These are phyloP conservation scores for Hybos culiciformis DNA, from an alignment of 2,888 invertebrate species.

Conservation along the genomic window DNA sequence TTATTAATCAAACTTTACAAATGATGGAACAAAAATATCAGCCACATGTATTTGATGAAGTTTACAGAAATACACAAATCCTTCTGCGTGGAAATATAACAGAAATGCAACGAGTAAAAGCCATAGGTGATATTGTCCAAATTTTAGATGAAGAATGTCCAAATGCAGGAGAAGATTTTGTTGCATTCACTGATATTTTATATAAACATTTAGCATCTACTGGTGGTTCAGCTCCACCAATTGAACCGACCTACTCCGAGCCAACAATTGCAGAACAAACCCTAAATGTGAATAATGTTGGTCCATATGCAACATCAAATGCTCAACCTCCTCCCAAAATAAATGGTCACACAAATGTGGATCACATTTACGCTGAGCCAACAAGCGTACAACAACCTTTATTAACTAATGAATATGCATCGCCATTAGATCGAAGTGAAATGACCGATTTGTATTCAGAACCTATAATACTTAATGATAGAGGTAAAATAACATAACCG, in stretches of 20 bases:
- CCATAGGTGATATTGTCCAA: conserved; percentile 23
- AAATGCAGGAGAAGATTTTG: conserved; percentile 22
- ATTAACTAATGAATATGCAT: conserved; percentile 25
- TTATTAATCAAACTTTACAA: conserved; percentile 23
- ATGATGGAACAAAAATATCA: conserved; percentile 24
- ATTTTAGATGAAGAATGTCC: conserved; percentile 19
- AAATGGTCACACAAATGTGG: conserved; percentile 13
- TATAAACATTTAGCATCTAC: conserved; percentile 20
- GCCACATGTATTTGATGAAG: conserved; percentile 21
- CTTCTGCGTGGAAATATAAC: conserved; percentile 20
- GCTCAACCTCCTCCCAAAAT: conserved; percentile 7
- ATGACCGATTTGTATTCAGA: conserved; percentile 25
- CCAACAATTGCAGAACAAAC: conserved; percentile 14
- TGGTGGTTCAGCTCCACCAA: conserved; percentile 15
- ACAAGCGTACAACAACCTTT: conserved; percentile 25
- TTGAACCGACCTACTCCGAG: conserved; percentile 25
- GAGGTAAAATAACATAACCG: conserved; percentile 26
- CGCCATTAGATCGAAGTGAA: conserved; percentile 24
- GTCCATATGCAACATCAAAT: conserved; percentile 9
- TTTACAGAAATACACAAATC: conserved; percentile 20
- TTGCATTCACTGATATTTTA: conserved; percentile 24
- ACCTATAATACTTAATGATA: conserved; percentile 23
- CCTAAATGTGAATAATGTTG: conserved; percentile 1
- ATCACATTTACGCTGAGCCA: conserved; percentile 30
- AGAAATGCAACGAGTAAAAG: conserved; percentile 23